These are phyloP conservation scores for Alviniconcha strummeri DNA, from an alignment of 2,888 invertebrate species.

Conservation along the genomic window DNA sequence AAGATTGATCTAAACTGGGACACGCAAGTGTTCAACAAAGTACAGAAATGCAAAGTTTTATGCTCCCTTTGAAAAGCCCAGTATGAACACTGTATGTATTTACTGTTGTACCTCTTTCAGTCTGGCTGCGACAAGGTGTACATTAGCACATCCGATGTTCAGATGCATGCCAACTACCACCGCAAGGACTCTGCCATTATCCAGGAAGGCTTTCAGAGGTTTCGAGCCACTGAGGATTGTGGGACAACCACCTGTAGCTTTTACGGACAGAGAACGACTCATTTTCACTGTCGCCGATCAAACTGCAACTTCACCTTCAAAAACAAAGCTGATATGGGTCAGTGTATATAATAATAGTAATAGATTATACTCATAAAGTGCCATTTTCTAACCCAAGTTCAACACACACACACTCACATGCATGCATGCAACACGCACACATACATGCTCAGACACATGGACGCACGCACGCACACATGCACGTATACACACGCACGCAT, in stretches of 20 bases:
- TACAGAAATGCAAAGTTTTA: too few species aligned
- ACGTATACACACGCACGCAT: not conserved
- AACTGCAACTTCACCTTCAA: constrained; percentile 97
- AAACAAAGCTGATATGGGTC: constrained; percentile 99
- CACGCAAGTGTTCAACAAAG: too few species aligned
- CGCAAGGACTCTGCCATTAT: constrained; percentile 98
- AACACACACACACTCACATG: not conserved
- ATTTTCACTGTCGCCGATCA: constrained; percentile 94
- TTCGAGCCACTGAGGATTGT: constrained; percentile 96
- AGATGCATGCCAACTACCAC: constrained; percentile 99
- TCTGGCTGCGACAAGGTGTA: constrained; percentile 86
- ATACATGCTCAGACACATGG: not conserved
- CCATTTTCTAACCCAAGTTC: too few species aligned
- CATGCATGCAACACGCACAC: not conserved
- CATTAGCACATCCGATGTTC: constrained; percentile 98
- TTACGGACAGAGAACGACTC: constrained; percentile 95
- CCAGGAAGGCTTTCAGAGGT: constrained; percentile 97
- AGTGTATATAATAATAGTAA: constrained; percentile 67
- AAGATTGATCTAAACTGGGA: too few species aligned
- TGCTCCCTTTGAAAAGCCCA: too few species aligned
- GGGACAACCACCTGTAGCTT: constrained; percentile 93
- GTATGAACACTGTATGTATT: not conserved
- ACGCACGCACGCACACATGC: not conserved
- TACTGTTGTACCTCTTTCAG: constrained; percentile 62
- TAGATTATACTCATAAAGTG: not conserved